Base-by-base conservation (phyloP, 2,888 invertebrate species). In the Galeruca laticollis region DNA sequence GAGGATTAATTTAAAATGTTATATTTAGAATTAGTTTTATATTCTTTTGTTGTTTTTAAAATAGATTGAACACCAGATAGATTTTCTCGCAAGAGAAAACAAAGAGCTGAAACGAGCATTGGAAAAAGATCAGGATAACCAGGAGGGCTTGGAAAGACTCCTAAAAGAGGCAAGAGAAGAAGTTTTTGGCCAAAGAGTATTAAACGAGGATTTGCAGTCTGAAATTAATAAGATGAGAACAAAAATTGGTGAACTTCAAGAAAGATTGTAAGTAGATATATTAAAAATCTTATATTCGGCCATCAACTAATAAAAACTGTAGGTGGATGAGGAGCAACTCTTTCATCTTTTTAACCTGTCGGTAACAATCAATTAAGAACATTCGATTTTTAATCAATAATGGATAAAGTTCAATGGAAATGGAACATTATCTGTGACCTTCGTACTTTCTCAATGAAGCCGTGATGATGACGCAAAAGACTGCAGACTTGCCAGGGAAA, bases 181-280 rank as follows among this genome's bases (percentile, higher is more conserved):
- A 76, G 86, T 89, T n/a, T 89, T 91, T 31, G 89, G 90, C 70
- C 86, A 89, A 40, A 89, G 90, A 78, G 78, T 91, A 49, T 86
- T 87, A 13, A 87, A 91, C 80, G 90, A 92, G 79, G 91, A 92
- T 84, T 86, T 92, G 35, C 89, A 90, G 73, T 86, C 87, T 62
- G 91, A 92, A 84, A 87, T 91, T 26, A 85, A 87, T 70, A 86
- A 87, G 60, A 82, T 91, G 71, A 90, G 89, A 77, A 86, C 87
- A 47, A 88, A 87, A 79, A 84, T 90, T 11, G 79, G 82, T 11
- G 88, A 88, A 35, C 81, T 89, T n/a, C 87, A 88, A 73, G 81
- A 80, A 20, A 86, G 86, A 84, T 80, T 89, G 89, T 89, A 84
- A 87, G 87, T 83, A 64, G 54, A 20, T 60, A 68, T 69, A 43